Conservation (phyloP, 2,113 vertebrate species). For the Morone chrysops region DNA sequence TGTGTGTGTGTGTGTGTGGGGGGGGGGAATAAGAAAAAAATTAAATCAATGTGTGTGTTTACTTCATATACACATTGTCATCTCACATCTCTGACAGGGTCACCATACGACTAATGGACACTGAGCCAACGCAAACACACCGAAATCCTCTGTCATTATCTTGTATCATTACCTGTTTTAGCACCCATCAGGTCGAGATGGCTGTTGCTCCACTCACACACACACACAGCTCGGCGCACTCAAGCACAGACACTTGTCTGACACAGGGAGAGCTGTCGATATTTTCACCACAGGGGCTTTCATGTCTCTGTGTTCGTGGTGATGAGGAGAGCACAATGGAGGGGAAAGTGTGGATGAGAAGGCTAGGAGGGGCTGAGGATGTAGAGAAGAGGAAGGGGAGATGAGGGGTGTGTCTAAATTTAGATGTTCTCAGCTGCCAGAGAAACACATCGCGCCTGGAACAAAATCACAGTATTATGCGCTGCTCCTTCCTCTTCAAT, state of each 20-base stretch:
- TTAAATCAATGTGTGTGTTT: background rate
- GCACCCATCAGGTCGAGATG: conserved; percentile 27
- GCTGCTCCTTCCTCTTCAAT: conserved; percentile 19
- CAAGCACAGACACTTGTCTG: conserved; percentile 72
- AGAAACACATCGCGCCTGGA: conserved; percentile 63
- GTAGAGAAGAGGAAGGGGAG: conserved; percentile 56
- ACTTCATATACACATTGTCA: conserved; percentile 39
- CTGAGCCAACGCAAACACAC: conserved; percentile 7
- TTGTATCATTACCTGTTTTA: conserved; percentile 43
- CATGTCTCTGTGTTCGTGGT: conserved; percentile 55
- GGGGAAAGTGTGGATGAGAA: conserved; percentile 58
- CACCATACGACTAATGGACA: conserved; percentile 41
- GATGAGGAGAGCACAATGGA: conserved; percentile 66
- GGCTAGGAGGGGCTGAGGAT: conserved; percentile 56
- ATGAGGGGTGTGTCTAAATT: conserved; percentile 77
- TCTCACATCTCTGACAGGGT: conserved; percentile 40
- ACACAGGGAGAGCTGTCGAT: conserved; percentile 71
- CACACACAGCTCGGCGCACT: conserved; percentile 30
- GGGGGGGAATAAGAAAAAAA: too few relatives aligned
- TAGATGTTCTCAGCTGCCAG: conserved; percentile 76
- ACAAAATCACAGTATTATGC: conserved; percentile 57
- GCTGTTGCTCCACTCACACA: conserved; percentile 26
- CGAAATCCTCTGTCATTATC: conserved; percentile 16
- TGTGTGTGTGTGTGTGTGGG: too few relatives aligned
- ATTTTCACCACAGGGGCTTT: conserved; percentile 68